Evolutionary conservation across 2,888 invertebrate genomes (phyloP), one percentile per base, ranked within the genome.

Genomic region (Ormia ochracea): DNA sequence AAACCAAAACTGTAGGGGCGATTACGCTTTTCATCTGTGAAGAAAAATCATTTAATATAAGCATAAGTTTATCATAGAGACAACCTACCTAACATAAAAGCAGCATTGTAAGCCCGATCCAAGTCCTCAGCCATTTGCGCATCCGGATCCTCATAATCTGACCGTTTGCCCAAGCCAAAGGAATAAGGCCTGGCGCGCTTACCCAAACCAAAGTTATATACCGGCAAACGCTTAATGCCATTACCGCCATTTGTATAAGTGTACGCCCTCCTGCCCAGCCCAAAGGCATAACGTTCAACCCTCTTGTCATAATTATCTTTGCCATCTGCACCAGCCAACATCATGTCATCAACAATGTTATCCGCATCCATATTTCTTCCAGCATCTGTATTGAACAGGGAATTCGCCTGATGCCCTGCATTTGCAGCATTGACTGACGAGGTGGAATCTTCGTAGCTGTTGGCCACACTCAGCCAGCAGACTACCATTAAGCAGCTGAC

Each of bases 1-100:
- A 94, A 90, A 1, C 94, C 94, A 85, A 94, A 93, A 56, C 92
- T 92, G 89, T 93, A 94, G 0, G 92, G 92, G 7, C 92, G 91
- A 50, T 92, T 91, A 78, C 93, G 91, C 88, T 93, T 92, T 59
- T 83, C 83, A 80, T 83, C 84, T 84, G 59, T 1, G 63, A 70
- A 17, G 19, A 45, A 33, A 41, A 63, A 28, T 72, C 1, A 41
- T 38, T 38, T 38, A 14, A 14, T 5, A 3, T 2, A n/a, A 38
- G n/a, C 3, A n/a, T n/a, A n/a, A n/a, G n/a, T n/a, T n/a, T n/a
- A n/a, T n/a, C n/a, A n/a, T n/a, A n/a, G n/a, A n/a, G n/a, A 0
- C 19, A 23, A 56, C 70, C 52, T 38, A 81, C 80, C 80, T 66
- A 78, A 41, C 70, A 81, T 56, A 65, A 77, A 74, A 26, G 74